Conservation (phyloP, 2,888 invertebrate species). For the Villa cingulata region DNA sequence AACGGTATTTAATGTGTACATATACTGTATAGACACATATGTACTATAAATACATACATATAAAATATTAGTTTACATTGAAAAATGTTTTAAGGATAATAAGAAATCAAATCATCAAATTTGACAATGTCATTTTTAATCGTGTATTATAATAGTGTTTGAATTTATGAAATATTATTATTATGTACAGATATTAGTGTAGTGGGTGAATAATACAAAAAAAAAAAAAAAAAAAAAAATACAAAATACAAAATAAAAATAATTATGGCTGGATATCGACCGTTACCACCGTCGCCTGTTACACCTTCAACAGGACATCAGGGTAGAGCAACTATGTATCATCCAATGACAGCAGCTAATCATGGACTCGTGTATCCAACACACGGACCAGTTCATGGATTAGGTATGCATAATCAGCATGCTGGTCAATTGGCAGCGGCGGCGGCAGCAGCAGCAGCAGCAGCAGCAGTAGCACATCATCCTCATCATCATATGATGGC, state of each 20-base stretch:
- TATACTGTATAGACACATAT: no score
- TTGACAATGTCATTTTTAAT: no score
- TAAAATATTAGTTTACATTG: no score
- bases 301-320: conserved; percentile 11
- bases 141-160: no score
- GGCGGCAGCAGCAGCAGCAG: conserved; percentile 28
- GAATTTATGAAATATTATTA: no score
- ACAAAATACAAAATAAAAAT: conserved; percentile 2
- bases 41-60: no score
- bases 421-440: conserved; percentile 23
- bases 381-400: conserved; percentile 34
- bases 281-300: conserved; percentile 23
- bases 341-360: conserved; percentile 26
- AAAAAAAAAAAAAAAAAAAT: conserved; percentile 7
- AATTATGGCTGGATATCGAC: conserved; percentile 20
- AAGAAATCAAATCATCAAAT: no score
- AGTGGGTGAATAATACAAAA: no score
- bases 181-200: no score
- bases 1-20: no score
- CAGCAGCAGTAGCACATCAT: conserved; percentile 23
- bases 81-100: no score
- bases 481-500: conserved; percentile 6
- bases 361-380: conserved; percentile 36
- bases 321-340: conserved; percentile 26
- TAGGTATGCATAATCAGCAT: conserved; percentile 28